These are phyloP conservation scores for Charaxes varanes DNA, from an alignment of 1,140 invertebrate genomes.

Conservation along the genomic window DNA sequence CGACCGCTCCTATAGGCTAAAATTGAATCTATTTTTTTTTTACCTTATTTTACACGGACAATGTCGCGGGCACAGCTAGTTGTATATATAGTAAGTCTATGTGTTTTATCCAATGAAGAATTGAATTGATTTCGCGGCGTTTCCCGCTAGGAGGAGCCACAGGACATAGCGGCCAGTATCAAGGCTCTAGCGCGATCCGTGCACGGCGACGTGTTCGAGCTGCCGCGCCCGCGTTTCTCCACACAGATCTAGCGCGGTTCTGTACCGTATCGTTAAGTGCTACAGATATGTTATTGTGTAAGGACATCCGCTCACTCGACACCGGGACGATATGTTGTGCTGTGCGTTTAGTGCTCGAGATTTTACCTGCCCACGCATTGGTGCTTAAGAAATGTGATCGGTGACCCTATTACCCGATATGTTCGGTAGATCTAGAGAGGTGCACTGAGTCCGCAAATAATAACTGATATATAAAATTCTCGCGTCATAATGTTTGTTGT, in stretches of 20 bases:
- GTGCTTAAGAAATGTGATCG: slow-evolving; percentile 55
- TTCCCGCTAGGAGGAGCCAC: slow-evolving; percentile 60
- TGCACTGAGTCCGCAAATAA: too few species aligned
- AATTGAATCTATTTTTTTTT: too few species aligned
- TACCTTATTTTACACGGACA: too few species aligned
- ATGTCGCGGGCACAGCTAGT: too few species aligned
- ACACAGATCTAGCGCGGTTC: slow-evolving; percentile 81
- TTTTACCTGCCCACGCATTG: slow-evolving; percentile 34
- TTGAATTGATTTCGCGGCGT: too few species aligned
- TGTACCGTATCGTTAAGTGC: background rate
- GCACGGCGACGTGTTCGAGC: slow-evolving; percentile 89
- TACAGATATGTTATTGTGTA: background rate
- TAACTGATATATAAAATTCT: too few species aligned
- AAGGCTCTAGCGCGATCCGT: slow-evolving; percentile 90
- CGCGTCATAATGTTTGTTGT: too few species aligned
- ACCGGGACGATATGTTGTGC: slow-evolving; percentile 30
- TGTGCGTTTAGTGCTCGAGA: slow-evolving; percentile 17
- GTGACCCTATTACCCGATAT: slow-evolving; percentile 47
- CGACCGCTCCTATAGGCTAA: too few species aligned
- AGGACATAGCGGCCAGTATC: slow-evolving; percentile 89
- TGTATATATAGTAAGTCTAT: too few species aligned
- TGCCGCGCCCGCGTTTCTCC: slow-evolving; percentile 87
- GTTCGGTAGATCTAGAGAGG: background rate
- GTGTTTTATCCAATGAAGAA: too few species aligned
- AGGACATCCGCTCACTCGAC: slow-evolving; percentile 5